Percentiles rank a stretch among this genome's conserved stretches.
Evolutionary conservation across 2,888 invertebrate genomes (phyloP).

Genomic region (Drosophila kokeensis): DNA sequence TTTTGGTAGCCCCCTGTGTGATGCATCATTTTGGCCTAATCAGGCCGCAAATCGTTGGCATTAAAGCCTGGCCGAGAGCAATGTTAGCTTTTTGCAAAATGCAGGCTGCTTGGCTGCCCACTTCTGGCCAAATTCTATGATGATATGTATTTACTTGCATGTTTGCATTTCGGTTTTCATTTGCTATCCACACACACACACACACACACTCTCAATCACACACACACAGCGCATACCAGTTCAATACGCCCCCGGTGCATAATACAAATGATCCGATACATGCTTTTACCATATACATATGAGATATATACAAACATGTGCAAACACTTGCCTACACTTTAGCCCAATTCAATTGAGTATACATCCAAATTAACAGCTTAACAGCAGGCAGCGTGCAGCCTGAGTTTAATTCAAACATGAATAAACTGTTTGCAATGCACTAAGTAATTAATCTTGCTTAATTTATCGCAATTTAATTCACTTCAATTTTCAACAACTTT

Average conservation of each 20-base stretch:
- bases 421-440: neutral
- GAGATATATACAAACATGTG: conserved; percentile 6
- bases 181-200: conserved; percentile 18
- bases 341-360: conserved; percentile 18
- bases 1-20: conserved; percentile 44
- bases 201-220: neutral
- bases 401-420: neutral
- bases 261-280: conserved; percentile 18
- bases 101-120: conserved; percentile 52
- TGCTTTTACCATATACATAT: neutral
- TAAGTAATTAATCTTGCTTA: conserved; percentile 3
- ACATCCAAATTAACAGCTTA: conserved; percentile 23
- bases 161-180: conserved; percentile 57
- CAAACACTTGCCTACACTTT: conserved; percentile 23
- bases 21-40: conserved; percentile 80
- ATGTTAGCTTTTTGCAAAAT: conserved; percentile 63
- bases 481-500: neutral
- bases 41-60: conserved; percentile 76
- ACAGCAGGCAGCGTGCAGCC: conserved; percentile 6
- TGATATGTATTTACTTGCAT: conserved; percentile 61
- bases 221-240: conserved; percentile 11
- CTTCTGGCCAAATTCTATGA: conserved; percentile 57
- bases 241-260: conserved; percentile 23
- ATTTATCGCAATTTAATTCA: neutral
- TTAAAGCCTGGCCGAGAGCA: conserved; percentile 71